Conservation (phyloP, 2,797 vertebrate species). For the Rhinatrema bivittatum region DNA sequence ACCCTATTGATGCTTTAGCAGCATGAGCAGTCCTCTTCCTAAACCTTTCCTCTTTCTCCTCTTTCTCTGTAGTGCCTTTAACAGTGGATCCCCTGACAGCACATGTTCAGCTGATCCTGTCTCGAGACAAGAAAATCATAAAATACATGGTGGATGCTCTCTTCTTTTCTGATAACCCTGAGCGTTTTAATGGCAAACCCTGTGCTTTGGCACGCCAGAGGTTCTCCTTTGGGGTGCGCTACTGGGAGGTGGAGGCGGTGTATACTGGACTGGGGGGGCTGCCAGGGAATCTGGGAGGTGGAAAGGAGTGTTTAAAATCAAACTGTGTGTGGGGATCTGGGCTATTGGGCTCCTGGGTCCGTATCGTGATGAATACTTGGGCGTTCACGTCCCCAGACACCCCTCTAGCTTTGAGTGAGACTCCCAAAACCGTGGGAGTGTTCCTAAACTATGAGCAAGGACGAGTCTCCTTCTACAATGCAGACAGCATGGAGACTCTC, state of each 20-base stretch:
- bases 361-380: slow-evolving; percentile 2
- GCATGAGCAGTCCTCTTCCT: too few relatives aligned
- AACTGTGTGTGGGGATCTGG: slow-evolving; percentile 13
- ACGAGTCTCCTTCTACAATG: slow-evolving; percentile 9
- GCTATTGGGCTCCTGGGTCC: slow-evolving; percentile 15
- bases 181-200: slow-evolving; percentile 9
- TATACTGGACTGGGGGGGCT: slow-evolving; percentile 15
- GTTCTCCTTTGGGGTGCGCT: slow-evolving; percentile 9
- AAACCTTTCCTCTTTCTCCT: too few relatives aligned
- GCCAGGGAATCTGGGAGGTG: slow-evolving; percentile 1
- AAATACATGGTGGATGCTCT: neutral
- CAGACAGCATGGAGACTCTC: neutral
- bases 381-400: slow-evolving; percentile 16
- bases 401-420: neutral
- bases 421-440: slow-evolving; percentile 4
- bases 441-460: slow-evolving; percentile 16
- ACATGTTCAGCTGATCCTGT: slow-evolving; percentile 62
- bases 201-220: slow-evolving; percentile 1
- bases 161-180: neutral
- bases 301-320: slow-evolving; percentile 7
- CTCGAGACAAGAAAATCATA: slow-evolving; percentile 44
- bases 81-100: slow-evolving; percentile 42
- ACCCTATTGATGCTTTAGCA: too few relatives aligned
- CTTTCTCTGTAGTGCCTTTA: slow-evolving; percentile 1
- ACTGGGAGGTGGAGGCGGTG: slow-evolving; percentile 20